Conservation (phyloP, 30 jellyfish, hydroid and myxozoan genomes). For the Aurelia aurita complex sp. Pacific region DNA sequence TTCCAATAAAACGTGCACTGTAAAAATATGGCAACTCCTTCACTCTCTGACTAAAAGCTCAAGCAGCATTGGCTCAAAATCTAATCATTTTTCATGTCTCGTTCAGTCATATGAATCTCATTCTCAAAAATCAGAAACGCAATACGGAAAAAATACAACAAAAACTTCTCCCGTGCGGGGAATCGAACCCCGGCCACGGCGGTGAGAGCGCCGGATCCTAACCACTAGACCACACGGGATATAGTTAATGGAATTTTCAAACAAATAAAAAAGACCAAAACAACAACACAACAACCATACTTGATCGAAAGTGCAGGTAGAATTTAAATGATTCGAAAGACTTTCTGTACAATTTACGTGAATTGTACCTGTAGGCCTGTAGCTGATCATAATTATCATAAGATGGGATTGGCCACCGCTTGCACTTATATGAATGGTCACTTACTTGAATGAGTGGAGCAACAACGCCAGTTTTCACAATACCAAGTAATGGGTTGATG, state of each 20-base stretch:
- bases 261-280: too few relatives aligned
- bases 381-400: not conserved
- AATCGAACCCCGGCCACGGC: constrained; percentile 83
- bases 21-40: too few relatives aligned
- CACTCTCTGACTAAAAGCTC: too few relatives aligned
- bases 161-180: constrained; percentile 69
- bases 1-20: too few relatives aligned
- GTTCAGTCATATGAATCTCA: too few relatives aligned
- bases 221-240: constrained; percentile 77
- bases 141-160: not conserved
- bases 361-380: not conserved
- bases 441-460: constrained; percentile 96
- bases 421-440: not conserved
- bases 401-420: not conserved
- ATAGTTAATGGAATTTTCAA: not conserved
- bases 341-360: not conserved
- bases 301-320: too few relatives aligned
- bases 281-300: too few relatives aligned
- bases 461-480: constrained; percentile 92
- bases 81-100: too few relatives aligned
- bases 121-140: too few relatives aligned
- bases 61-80: too few relatives aligned
- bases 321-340: too few relatives aligned
- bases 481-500: constrained; percentile 87
- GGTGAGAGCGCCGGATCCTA: constrained; percentile 79